Percentiles rank a stretch among this genome's conserved stretches.
phyloP scores from a whole-genome alignment of 1,140 invertebrate genomes.

The Himalopsyche phryganea region DNA sequence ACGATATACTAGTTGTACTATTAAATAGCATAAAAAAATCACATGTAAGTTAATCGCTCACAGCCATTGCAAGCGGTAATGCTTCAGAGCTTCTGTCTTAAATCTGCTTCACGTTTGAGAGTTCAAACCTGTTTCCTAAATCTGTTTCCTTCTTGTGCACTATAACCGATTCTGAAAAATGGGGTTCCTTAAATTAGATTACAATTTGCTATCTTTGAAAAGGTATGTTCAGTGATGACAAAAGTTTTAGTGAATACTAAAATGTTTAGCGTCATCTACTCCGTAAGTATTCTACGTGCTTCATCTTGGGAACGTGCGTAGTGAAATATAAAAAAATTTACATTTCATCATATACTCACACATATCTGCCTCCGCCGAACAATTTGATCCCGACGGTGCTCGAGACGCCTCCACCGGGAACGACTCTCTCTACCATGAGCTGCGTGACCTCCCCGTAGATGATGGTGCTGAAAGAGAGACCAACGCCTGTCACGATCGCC shows the following conservation, averaged over 20 bases:
- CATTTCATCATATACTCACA: too few relatives aligned
- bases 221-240: too few relatives aligned
- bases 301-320: too few relatives aligned
- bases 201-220: too few relatives aligned
- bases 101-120: background rate
- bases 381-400: constrained; percentile 43
- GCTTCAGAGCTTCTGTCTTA: background rate
- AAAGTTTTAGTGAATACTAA: too few relatives aligned
- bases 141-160: background rate
- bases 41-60: background rate
- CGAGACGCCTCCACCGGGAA: constrained; percentile 41
- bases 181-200: too few relatives aligned
- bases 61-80: background rate
- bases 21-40: background rate
- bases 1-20: background rate
- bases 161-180: background rate
- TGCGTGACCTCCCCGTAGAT: constrained; percentile 69
- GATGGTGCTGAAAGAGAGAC: constrained; percentile 62
- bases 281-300: too few relatives aligned
- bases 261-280: too few relatives aligned
- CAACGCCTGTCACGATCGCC: constrained; percentile 38
- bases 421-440: constrained; percentile 56
- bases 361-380: constrained; percentile 48
- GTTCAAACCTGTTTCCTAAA: background rate
- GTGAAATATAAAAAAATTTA: too few relatives aligned